Evolutionary conservation across 2,888 invertebrate genomes (phyloP), one percentile per base, ranked within the genome.

Genomic region (Polydesmus complanatus): DNA sequence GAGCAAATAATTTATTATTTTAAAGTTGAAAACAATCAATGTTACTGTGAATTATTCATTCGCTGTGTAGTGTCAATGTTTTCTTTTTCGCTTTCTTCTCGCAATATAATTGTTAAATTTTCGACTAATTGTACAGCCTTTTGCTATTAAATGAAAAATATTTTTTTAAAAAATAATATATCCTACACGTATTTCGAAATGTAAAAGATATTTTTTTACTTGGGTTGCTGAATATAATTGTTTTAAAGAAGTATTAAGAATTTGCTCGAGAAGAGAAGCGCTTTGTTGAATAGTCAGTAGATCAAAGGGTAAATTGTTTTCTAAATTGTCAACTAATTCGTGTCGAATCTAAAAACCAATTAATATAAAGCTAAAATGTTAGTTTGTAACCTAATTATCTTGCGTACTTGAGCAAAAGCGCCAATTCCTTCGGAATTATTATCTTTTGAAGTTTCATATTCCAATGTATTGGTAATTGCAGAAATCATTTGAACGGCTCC

Each of bases 231-330:
- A 14, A 18, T 27, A 22, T n/a, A 58, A 26, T 26, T 58, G 48
- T 27, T 18, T 3, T 27, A 49, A 27, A n/a, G 53, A 52, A 19
- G 58, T 58, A 14, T 58, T 52, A 1, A 58, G 58, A 18, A 58
- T 11, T 51, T 52, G 26, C 37, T 58, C 52, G 18, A 58, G 37
- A 19, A 52, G 52, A 2, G n/a, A 27, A 21, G 27, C 21, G 18
- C 27, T 52, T 58, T 58, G 51, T 51, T n/a, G 22, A 51, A 51
- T 19, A 14, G 22, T 51, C 8, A 5, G 5, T 19, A 51, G 8
- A 51, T 51, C 51, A 19, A 14, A 51, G 51, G 22, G 51, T n/a
- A 22, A 22, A 51, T 19, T 51, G 8, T n/a, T 8, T 51, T 51
- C 19, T 19, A 51, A 37, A 37, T 37, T 37, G 14, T 8, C 8